Evolutionary conservation across 2,113 vertebrate species (phyloP).

Genomic region (Pristiophorus japonicus): DNA sequence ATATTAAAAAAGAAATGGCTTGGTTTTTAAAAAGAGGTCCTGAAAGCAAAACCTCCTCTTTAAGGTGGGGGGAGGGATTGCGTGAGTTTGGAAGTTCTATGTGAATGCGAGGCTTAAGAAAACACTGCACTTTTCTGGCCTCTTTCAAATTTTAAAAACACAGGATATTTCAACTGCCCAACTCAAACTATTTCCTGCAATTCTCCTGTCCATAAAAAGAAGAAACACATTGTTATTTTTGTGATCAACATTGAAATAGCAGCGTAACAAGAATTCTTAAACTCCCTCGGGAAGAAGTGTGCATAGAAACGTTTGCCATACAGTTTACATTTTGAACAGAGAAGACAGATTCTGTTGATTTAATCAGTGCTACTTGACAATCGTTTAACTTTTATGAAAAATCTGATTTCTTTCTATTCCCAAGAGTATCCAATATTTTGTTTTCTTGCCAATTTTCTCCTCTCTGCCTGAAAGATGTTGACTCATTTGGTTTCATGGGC

Average conservation of each 20-base stretch:
- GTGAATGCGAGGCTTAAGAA: constrained; percentile 19
- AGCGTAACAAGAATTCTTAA: constrained; percentile 24
- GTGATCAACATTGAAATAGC: constrained; percentile 6
- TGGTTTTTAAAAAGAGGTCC: not conserved
- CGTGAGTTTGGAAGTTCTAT: not conserved
- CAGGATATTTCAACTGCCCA: constrained; percentile 29
- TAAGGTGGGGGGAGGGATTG: not conserved
- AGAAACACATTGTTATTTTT: constrained; percentile 26
- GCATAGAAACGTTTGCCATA: not conserved
- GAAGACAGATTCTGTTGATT: not conserved
- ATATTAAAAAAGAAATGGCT: not conserved
- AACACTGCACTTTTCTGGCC: constrained; percentile 20
- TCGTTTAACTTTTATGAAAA: not conserved
- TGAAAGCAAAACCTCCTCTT: not conserved
- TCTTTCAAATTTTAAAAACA: constrained; percentile 7
- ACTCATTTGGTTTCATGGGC: not conserved
- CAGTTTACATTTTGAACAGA: constrained; percentile 4
- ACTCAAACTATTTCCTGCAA: constrained; percentile 26
- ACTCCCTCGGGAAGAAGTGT: not conserved
- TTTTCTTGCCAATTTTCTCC: not conserved
- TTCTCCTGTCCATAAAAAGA: constrained; percentile 22
- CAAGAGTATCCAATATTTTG: not conserved
- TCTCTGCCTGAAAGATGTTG: not conserved
- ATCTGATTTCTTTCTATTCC: not conserved
- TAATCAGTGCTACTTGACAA: constrained; percentile 1